Evolutionary conservation across 2,113 vertebrate species (phyloP).

Genomic region (Bujurquina vittata): DNA sequence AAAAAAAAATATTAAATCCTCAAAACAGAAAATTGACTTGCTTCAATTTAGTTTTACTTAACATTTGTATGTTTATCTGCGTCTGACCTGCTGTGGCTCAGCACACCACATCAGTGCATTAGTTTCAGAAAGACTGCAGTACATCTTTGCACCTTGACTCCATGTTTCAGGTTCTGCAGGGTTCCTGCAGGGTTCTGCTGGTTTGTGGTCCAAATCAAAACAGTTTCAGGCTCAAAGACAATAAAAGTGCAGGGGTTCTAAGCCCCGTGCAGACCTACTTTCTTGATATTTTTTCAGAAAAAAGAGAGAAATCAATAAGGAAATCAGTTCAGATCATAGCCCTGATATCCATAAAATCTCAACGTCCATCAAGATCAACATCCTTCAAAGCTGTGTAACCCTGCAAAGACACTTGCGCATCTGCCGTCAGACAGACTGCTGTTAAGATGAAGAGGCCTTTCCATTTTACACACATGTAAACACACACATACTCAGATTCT

Average conservation of each 20-base stretch:
- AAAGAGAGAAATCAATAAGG: not conserved
- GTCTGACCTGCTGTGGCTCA: not conserved
- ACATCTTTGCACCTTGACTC: not conserved
- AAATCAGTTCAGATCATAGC: not conserved
- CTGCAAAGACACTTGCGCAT: not conserved
- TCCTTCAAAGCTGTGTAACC: not conserved
- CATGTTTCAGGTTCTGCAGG: rapidly evolving
- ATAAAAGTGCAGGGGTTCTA: not conserved
- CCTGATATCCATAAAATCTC: not conserved
- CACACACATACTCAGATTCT: not conserved
- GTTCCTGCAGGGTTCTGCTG: rapidly evolving
- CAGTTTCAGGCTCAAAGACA: not conserved
- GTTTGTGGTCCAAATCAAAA: no score
- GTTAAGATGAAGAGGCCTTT: constrained; percentile 5
- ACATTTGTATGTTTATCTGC: no score
- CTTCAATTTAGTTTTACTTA: no score
- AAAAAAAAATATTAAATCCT: not conserved
- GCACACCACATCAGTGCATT: not conserved
- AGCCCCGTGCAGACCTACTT: not conserved
- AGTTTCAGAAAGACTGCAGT: not conserved
- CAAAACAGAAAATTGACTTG: no score
- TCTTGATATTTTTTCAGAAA: not conserved
- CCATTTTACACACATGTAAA: not conserved
- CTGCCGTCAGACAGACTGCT: not conserved
- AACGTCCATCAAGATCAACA: not conserved